These are phyloP conservation scores for Molorchus minor DNA, from an alignment of 2,888 invertebrate species.

Conservation along the genomic window DNA sequence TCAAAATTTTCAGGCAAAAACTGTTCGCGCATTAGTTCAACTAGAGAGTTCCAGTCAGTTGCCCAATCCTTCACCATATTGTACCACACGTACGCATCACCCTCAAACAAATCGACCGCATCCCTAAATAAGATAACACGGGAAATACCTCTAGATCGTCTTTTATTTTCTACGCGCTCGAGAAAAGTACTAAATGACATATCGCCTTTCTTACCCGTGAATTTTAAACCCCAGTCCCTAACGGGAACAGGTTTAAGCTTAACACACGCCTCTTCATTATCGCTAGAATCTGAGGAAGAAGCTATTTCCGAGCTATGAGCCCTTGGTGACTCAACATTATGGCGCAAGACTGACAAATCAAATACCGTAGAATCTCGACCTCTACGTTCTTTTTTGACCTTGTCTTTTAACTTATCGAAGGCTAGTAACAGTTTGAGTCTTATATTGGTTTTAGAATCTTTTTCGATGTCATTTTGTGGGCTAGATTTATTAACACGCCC, in stretches of 20 bases:
- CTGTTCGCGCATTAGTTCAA: not conserved
- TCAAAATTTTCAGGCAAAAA: not conserved
- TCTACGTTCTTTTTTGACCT: not conserved
- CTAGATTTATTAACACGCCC: not conserved
- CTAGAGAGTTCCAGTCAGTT: not conserved
- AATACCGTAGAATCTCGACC: not conserved
- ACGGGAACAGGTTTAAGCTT: conserved; percentile 15
- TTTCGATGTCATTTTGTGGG: not conserved
- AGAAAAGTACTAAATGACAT: conserved; percentile 12
- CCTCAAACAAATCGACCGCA: conserved; percentile 15
- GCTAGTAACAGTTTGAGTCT: not conserved
- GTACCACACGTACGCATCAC: conserved; percentile 10
- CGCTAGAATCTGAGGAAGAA: not conserved
- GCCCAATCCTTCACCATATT: conserved; percentile 6
- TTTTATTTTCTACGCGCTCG: conserved; percentile 8
- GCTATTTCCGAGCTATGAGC: conserved; percentile 12
- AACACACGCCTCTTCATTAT: not conserved
- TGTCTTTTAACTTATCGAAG: not conserved
- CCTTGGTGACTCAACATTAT: not conserved
- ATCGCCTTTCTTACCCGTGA: conserved; percentile 2
- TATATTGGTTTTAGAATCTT: not conserved
- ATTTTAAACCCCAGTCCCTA: conserved; percentile 15
- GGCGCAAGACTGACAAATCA: conserved; percentile 10
- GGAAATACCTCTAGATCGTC: conserved; percentile 11
- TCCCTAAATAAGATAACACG: conserved; percentile 6